These are phyloP conservation scores for Drosophila pseudoobscura DNA, from an alignment of 1,140 invertebrate genomes.

Conservation along the genomic window DNA sequence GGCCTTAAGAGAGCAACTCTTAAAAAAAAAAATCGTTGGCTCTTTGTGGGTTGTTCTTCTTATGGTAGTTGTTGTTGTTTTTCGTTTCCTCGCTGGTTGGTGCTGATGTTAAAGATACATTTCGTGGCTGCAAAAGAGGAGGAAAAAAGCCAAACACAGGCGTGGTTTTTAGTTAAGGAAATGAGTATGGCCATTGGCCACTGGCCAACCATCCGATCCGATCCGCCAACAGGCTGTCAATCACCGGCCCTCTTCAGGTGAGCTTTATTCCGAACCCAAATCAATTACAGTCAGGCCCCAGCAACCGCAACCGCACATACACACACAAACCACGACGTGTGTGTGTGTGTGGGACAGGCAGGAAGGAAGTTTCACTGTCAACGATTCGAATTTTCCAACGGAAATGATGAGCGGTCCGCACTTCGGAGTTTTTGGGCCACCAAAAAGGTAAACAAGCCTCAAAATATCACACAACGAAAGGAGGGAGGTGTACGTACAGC, in stretches of 20 bases:
- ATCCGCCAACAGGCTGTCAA: slow-evolving; percentile 47
- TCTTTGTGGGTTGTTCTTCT: slow-evolving; percentile 19
- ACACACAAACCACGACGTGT: slow-evolving; percentile 18
- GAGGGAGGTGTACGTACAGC: neutral
- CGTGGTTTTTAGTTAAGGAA: slow-evolving; percentile 58
- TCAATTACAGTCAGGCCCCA: slow-evolving; percentile 59
- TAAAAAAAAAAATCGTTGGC: slow-evolving; percentile 10
- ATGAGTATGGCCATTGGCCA: slow-evolving; percentile 49
- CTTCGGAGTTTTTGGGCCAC: neutral
- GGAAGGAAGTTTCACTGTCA: slow-evolving; percentile 65
- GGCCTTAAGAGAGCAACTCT: slow-evolving; percentile 11
- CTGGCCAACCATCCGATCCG: neutral
- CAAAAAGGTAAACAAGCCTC: slow-evolving; percentile 46
- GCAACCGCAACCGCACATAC: slow-evolving; percentile 24
- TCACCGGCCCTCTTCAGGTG: slow-evolving; percentile 42
- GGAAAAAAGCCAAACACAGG: slow-evolving; percentile 40
- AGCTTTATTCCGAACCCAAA: slow-evolving; percentile 52
- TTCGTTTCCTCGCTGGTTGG: slow-evolving; percentile 12
- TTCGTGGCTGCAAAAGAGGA: slow-evolving; percentile 46
- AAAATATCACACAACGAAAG: slow-evolving; percentile 12
- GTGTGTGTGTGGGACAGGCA: neutral
- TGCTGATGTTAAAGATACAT: slow-evolving; percentile 61
- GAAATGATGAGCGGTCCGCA: slow-evolving; percentile 55
- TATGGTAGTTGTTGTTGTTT: slow-evolving; percentile 4
- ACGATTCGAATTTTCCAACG: slow-evolving; percentile 63